phyloP scores from a whole-genome alignment of 1,140 invertebrate genomes.

The Muscidifurax raptorellus region DNA sequence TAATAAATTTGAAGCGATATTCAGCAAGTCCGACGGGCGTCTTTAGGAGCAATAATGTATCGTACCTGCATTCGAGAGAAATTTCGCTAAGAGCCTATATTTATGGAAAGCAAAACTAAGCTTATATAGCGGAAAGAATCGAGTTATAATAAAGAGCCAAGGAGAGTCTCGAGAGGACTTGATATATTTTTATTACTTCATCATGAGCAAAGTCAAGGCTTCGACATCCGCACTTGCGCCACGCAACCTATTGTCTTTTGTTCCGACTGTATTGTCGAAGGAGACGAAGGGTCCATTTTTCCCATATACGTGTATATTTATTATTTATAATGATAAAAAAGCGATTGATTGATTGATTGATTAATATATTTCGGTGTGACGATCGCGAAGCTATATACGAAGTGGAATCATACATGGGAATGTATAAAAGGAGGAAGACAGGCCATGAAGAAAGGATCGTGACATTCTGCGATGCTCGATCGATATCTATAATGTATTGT shows the following conservation, averaged over 20 bases:
- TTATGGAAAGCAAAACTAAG: neutral
- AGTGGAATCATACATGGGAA: neutral
- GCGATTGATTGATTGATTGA: neutral
- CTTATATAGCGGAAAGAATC: neutral
- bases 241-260: neutral
- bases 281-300: constrained; percentile 67
- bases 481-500: constrained; percentile 61
- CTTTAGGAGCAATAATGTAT: constrained; percentile 32
- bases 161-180: neutral
- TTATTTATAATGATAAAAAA: constrained; percentile 14
- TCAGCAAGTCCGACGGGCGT: neutral
- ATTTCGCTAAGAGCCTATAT: neutral
- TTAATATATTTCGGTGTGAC: neutral
- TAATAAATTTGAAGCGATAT: neutral
- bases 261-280: constrained; percentile 26
- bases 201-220: neutral
- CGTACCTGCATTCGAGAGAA: neutral
- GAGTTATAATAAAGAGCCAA: neutral
- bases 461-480: constrained; percentile 62
- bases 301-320: constrained; percentile 46
- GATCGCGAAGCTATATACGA: neutral
- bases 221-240: neutral
- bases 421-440: neutral
- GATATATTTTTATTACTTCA: constrained; percentile 8
- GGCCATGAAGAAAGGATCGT: neutral